A percentile compares a stretch with the other conserved stretches of the same genome.
Evolutionary conservation across 2,888 invertebrate species (phyloP).

Genomic region (Torymus aiolomorphi): DNA sequence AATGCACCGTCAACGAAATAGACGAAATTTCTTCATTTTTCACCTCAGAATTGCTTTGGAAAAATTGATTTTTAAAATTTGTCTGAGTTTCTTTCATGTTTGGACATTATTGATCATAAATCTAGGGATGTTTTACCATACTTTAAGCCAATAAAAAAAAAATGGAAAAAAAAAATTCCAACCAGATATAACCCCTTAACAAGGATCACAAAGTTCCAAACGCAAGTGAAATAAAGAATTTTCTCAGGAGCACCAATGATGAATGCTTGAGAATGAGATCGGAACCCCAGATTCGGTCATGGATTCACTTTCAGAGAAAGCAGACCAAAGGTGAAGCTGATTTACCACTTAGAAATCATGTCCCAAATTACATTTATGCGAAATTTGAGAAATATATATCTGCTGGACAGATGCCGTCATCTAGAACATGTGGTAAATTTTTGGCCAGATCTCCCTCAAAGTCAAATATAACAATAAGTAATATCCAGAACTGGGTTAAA

Average conservation of each 20-base stretch:
- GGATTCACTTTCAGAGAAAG: slow-evolving; percentile 6
- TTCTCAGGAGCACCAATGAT: background rate
- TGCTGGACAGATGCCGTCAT: slow-evolving; percentile 1
- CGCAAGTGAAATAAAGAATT: background rate
- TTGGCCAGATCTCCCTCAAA: slow-evolving; percentile 19
- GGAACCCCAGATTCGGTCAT: slow-evolving; percentile 9
- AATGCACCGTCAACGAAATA: too few relatives aligned
- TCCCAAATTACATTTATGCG: slow-evolving; percentile 14
- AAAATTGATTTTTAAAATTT: too few relatives aligned
- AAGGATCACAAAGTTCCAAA: background rate
- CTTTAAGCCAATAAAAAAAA: too few relatives aligned
- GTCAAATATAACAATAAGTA: background rate
- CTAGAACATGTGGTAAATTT: slow-evolving; percentile 8
- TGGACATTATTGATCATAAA: too few relatives aligned
- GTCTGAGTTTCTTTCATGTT: too few relatives aligned
- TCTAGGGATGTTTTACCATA: too few relatives aligned
- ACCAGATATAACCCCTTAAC: too few relatives aligned
- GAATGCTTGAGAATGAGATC: background rate
- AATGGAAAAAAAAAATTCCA: too few relatives aligned
- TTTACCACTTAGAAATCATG: slow-evolving; percentile 6
- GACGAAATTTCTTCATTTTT: too few relatives aligned
- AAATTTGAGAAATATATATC: slow-evolving; percentile 10
- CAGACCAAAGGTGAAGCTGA: background rate
- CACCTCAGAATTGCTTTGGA: too few relatives aligned
- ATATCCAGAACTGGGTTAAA: slow-evolving; percentile 19